Evolutionary conservation across 2,797 vertebrate genomes (phyloP).

Genomic region (Molothrus aeneus): DNA sequence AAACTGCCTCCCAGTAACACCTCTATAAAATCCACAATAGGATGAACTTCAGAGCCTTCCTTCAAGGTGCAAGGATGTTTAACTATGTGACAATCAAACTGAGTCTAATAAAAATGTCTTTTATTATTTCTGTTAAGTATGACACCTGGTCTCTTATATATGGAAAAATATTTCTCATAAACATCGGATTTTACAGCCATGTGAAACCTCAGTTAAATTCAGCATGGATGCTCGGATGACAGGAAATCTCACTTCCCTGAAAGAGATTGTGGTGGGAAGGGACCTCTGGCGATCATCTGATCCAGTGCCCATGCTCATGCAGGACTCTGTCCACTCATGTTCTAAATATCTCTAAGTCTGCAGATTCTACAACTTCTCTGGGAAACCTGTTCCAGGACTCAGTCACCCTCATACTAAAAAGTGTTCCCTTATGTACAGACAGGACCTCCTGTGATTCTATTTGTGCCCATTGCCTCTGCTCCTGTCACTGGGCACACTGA

Average conservation of each 20-base stretch:
- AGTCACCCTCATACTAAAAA: background rate
- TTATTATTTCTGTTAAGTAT: background rate
- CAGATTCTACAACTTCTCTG: background rate
- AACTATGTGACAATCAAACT: background rate
- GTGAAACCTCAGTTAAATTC: background rate
- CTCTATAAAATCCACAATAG: background rate
- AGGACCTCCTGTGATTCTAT: background rate
- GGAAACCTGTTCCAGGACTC: background rate
- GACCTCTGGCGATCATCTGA: background rate
- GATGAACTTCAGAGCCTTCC: background rate
- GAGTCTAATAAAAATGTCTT: background rate
- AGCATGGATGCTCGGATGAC: background rate
- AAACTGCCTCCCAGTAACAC: background rate
- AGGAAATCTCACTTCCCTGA: background rate
- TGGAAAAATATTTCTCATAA: background rate
- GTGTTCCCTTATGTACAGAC: background rate
- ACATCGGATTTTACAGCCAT: background rate
- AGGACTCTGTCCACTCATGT: background rate
- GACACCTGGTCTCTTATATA: background rate
- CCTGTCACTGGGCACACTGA: background rate
- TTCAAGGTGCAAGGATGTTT: background rate
- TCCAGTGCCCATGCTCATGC: fast-evolving
- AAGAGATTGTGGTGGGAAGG: background rate
- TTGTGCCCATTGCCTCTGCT: background rate
- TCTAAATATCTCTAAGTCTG: background rate